Conservation (phyloP, 2,888 invertebrate species). For the Noctua pronuba region DNA sequence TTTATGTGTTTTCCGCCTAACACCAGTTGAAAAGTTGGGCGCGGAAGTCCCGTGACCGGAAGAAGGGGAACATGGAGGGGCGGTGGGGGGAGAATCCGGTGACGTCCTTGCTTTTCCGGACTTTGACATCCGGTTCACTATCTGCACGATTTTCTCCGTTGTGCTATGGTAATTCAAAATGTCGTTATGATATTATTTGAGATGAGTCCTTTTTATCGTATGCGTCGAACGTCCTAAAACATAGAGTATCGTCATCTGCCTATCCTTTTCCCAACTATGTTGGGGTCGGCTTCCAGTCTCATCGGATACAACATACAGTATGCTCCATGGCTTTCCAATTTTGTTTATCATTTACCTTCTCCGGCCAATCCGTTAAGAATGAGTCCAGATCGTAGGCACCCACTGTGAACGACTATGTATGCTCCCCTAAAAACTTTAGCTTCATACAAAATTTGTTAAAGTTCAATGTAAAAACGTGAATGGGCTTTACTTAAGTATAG, state of each 20-base stretch:
- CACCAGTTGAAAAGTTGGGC: slow-evolving; percentile 71
- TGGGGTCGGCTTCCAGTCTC: no score
- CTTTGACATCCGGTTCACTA: slow-evolving; percentile 77
- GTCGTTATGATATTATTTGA: slow-evolving; percentile 5
- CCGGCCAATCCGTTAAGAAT: neutral
- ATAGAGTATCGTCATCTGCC: neutral
- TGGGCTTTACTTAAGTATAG: neutral
- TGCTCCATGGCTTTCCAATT: neutral
- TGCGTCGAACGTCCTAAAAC: neutral
- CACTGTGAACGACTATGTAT: neutral
- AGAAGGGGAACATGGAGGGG: slow-evolving; percentile 63
- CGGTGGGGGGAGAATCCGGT: slow-evolving; percentile 73
- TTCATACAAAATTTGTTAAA: neutral
- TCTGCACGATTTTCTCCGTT: slow-evolving; percentile 72
- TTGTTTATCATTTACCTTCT: neutral
- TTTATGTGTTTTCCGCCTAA: slow-evolving; percentile 56
- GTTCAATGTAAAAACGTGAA: neutral
- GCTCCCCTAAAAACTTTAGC: neutral
- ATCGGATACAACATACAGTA: no score
- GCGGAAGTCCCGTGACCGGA: slow-evolving; percentile 81
- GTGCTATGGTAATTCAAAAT: slow-evolving; percentile 27
- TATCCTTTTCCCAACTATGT: no score
- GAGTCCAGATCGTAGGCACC: neutral
- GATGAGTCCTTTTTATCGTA: neutral
- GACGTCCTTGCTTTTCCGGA: slow-evolving; percentile 79